phyloP scores from a whole-genome alignment of 2,888 invertebrate genomes.

The Epistrophe grossulariae region DNA sequence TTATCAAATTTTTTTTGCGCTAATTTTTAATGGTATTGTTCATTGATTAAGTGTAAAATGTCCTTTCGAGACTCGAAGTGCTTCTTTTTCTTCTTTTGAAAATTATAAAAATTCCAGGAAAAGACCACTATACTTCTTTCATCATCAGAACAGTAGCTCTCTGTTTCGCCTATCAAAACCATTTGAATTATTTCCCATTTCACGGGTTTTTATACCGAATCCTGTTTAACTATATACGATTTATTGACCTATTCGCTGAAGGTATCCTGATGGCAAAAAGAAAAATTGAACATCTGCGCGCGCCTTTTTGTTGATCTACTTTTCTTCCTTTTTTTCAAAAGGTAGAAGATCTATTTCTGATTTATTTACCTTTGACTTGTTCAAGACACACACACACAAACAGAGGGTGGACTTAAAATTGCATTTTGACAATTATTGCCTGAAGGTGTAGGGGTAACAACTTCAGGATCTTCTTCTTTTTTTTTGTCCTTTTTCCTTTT shows the following conservation, averaged over 20 bases:
- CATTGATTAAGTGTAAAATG: constrained; percentile 45
- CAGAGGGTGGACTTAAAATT: constrained; percentile 65
- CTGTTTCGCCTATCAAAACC: constrained; percentile 39
- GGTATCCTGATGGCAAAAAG: constrained; percentile 3
- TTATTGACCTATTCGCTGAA: constrained; percentile 46
- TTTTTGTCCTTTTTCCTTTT: not conserved
- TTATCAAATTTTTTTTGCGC: not conserved
- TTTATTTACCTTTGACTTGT: constrained; percentile 24
- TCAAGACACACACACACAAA: constrained; percentile 6
- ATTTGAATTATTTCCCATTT: constrained; percentile 3
- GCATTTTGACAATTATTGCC: constrained; percentile 28
- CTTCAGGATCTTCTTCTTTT: constrained; percentile 2
- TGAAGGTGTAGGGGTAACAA: not conserved
- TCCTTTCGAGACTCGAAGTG: constrained; percentile 38
- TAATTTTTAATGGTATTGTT: constrained; percentile 29
- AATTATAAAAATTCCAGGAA: not conserved
- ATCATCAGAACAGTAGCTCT: constrained; percentile 19
- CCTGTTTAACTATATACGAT: constrained; percentile 50
- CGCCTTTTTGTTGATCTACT: constrained; percentile 65
- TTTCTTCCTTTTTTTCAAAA: constrained; percentile 22
- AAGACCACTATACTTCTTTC: not conserved
- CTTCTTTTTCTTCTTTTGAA: not conserved
- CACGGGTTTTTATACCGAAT: constrained; percentile 31
- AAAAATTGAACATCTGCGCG: constrained; percentile 68
- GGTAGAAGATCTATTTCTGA: constrained; percentile 27